A percentile compares a stretch with the other conserved stretches of the same genome.
These are phyloP conservation scores for Amblyjoppa fuscipennis DNA, from an alignment of 2,888 invertebrate species.

Conservation along the genomic window DNA sequence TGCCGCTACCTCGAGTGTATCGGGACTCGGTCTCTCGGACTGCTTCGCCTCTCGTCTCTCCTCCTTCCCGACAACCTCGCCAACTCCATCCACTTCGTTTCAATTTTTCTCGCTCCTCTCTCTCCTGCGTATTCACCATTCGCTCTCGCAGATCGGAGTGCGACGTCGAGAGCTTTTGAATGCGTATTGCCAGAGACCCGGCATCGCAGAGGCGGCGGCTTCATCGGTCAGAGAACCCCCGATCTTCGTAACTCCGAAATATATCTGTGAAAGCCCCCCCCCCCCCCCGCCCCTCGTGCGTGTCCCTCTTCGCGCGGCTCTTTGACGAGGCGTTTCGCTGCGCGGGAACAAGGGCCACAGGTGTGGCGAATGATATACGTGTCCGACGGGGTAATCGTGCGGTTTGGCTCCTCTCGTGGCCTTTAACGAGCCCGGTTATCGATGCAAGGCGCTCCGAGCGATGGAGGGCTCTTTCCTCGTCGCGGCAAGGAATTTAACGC, in stretches of 20 bases:
- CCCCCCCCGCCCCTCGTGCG: neutral
- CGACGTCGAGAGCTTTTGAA: slow-evolving; percentile 24
- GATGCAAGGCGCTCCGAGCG: neutral
- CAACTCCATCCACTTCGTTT: slow-evolving; percentile 19
- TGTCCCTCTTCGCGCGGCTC: neutral
- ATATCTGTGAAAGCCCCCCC: neutral
- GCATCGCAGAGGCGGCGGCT: slow-evolving; percentile 22
- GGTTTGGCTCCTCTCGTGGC: neutral
- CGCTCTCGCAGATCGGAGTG: slow-evolving; percentile 15
- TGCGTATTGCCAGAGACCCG: slow-evolving; percentile 20
- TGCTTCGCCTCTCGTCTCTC: slow-evolving; percentile 3
- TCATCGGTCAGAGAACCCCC: slow-evolving; percentile 5
- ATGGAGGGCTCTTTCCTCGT: neutral
- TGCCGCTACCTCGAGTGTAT: neutral
- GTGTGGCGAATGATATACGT: neutral
- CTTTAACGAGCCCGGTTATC: slow-evolving; percentile 1
- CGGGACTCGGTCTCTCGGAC: slow-evolving; percentile 5
- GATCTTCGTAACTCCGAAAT: slow-evolving; percentile 4
- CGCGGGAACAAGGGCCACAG: neutral
- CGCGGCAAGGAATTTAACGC: neutral
- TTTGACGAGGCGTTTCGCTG: neutral
- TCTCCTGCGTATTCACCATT: slow-evolving; percentile 36
- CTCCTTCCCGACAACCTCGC: slow-evolving; percentile 1
- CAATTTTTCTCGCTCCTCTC: neutral
- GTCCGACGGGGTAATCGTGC: neutral